A percentile compares a stretch with the other conserved stretches of the same genome.
phyloP scores from a whole-genome alignment of 2,113 vertebrate species.

The Pipra filicauda region DNA sequence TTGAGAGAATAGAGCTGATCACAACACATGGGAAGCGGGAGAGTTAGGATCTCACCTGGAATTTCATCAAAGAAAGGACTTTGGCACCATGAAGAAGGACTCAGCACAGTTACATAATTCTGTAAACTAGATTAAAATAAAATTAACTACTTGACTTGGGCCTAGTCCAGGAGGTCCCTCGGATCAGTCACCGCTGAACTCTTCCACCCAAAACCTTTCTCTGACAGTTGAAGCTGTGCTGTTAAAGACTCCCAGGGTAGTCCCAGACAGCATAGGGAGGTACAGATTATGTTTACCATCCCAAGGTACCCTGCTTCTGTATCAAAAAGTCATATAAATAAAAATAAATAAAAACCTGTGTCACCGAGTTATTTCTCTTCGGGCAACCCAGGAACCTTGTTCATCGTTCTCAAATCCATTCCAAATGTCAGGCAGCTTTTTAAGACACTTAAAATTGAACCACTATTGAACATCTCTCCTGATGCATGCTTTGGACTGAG shows the following conservation, averaged over 20 bases:
- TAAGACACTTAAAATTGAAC: neutral
- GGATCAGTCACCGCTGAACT: neutral
- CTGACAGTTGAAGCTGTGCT: neutral
- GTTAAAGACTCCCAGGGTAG: neutral
- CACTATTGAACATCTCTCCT: neutral
- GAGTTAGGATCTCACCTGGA: neutral
- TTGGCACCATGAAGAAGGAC: neutral
- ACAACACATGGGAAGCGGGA: neutral
- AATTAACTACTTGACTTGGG: neutral
- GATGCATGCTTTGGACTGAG: neutral
- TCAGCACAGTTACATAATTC: neutral
- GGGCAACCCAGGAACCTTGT: neutral
- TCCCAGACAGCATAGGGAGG: neutral
- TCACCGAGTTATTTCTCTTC: neutral
- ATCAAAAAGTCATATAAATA: neutral
- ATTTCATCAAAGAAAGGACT: neutral
- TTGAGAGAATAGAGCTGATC: neutral
- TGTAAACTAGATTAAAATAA: neutral
- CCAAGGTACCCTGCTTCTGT: fast-evolving
- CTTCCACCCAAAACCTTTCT: neutral
- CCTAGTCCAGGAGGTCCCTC: neutral
- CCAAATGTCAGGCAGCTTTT: neutral
- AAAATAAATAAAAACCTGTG: neutral
- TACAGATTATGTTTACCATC: neutral
- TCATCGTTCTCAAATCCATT: neutral